Conservation (phyloP, 1,140 invertebrate genomes). For the Venturia canescens region DNA sequence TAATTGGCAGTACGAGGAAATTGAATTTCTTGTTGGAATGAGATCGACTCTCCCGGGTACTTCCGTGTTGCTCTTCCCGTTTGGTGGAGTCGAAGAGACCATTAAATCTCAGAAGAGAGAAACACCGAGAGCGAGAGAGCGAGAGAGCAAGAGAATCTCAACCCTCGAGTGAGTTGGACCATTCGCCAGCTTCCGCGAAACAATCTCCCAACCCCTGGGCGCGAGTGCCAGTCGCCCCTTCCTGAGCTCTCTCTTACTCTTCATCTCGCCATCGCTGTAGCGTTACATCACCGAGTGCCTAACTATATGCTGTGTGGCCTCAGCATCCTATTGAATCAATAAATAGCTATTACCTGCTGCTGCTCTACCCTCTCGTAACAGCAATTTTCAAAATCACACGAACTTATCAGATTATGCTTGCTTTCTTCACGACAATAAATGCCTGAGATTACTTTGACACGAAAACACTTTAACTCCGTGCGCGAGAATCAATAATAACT, state of each 20-base stretch:
- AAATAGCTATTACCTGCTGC: slow-evolving; percentile 54
- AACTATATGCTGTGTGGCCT: slow-evolving; percentile 50
- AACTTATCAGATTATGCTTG: background rate
- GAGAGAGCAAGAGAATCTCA: slow-evolving; percentile 5
- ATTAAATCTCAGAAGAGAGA: background rate
- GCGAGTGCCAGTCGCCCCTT: background rate
- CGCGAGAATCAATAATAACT: background rate
- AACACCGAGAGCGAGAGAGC: background rate
- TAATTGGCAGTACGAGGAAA: too few relatives aligned
- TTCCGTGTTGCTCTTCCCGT: slow-evolving; percentile 31
- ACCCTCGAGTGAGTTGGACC: slow-evolving; percentile 3
- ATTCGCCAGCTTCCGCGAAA: slow-evolving; percentile 11
- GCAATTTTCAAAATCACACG: background rate
- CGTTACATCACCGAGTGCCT: slow-evolving; percentile 58
- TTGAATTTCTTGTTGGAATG: background rate
- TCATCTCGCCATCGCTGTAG: slow-evolving; percentile 36
- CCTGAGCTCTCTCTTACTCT: background rate
- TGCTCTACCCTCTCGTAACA: background rate
- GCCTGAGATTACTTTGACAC: background rate
- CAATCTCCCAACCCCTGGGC: slow-evolving; percentile 3
- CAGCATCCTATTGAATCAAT: slow-evolving; percentile 60
- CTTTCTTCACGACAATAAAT: background rate
- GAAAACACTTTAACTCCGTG: background rate
- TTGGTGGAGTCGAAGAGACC: slow-evolving; percentile 39
- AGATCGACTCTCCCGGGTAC: slow-evolving; percentile 1